Evolutionary conservation across 2,888 invertebrate species (phyloP), one percentile per base, ranked within the genome.

Genomic region (Mellilla xanthometata): DNA sequence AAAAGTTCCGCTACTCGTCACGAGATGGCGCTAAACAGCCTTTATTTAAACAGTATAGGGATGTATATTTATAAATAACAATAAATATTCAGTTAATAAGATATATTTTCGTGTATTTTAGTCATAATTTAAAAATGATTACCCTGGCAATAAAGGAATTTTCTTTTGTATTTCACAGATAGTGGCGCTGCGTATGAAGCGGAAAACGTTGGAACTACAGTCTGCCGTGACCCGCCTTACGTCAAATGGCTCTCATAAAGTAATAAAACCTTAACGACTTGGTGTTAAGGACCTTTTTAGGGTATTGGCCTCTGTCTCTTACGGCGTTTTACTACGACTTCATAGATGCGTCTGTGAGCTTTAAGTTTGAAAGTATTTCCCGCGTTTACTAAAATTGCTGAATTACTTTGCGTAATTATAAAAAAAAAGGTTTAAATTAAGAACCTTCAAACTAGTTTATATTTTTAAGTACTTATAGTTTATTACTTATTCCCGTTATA

Each of bases 1-100:
- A 40, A 30, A 58, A 76, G 81, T 87, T 68, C 69, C 26, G 78
- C 87, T 72, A 81, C 76, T 82, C 82, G 68, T 66, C 68, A 72
- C 66, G 49, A 84, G 87, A 81, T 87, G 86, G 85, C 86, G 78
- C 57, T 80, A 56, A 49, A n/a, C 5, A 11, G 13, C 6, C 26
- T 3, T 12, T 12, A 3, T 13, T 40, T n/a, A 11, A 36, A 6
- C 5, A 4, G 23, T 26, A 6, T 1, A 1, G n/a, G 8, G 24
- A 8, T 8, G 1, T 19, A 19, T 19, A 19, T 19, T 19, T 19
- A 3, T 5, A 19, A 19, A 19, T 19, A 1, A 6, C 15, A 19
- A 5, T 19, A 5, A 6, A 19, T 19, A 19, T 1, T 19, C n/a
- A n/a, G n/a, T n/a, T n/a, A n/a, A n/a, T n/a, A n/a, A n/a, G 15